Evolutionary conservation across 2,888 invertebrate species (phyloP).

Genomic region (Tupiocoris notatus): DNA sequence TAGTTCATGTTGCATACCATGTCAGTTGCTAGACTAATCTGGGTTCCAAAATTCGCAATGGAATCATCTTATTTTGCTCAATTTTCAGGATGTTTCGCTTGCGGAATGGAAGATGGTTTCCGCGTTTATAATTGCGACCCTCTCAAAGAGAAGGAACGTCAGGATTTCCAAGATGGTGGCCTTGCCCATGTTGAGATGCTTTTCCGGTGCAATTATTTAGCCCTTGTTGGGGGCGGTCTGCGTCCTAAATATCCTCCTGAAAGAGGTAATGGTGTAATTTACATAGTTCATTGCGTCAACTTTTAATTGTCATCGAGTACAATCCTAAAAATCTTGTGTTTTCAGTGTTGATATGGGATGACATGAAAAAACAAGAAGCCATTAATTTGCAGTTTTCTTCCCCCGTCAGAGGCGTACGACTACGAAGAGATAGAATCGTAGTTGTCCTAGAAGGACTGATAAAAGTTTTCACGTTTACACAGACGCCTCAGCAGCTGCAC

Average conservation of each 20-base stretch:
- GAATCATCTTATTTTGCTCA: too few relatives aligned
- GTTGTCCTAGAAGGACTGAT: conserved; percentile 92
- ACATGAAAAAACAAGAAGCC: conserved; percentile 89
- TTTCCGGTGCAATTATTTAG: conserved; percentile 95
- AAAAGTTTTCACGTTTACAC: conserved; percentile 96
- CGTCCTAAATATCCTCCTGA: conserved; percentile 91
- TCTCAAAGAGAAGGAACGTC: conserved; percentile 91
- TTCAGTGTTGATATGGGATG: conserved; percentile 95
- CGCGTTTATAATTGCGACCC: conserved; percentile 97
- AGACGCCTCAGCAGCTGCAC: conserved; percentile 89
- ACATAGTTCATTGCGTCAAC: too few relatives aligned
- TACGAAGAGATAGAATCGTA: conserved; percentile 93
- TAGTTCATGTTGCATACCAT: background rate
- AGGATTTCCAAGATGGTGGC: conserved; percentile 91
- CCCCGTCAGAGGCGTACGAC: conserved; percentile 86
- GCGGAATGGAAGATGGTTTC: conserved; percentile 95
- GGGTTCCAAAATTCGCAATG: too few relatives aligned
- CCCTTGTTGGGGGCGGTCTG: conserved; percentile 90
- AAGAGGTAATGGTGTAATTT: conserved; percentile 66
- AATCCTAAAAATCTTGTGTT: too few relatives aligned
- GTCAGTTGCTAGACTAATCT: too few relatives aligned
- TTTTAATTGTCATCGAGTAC: too few relatives aligned
- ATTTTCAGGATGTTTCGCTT: conserved; percentile 98
- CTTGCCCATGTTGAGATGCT: conserved; percentile 95
- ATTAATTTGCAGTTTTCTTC: conserved; percentile 93